Base-by-base conservation (phyloP, 2,113 vertebrate genomes). In the Trematomus loennbergii region DNA sequence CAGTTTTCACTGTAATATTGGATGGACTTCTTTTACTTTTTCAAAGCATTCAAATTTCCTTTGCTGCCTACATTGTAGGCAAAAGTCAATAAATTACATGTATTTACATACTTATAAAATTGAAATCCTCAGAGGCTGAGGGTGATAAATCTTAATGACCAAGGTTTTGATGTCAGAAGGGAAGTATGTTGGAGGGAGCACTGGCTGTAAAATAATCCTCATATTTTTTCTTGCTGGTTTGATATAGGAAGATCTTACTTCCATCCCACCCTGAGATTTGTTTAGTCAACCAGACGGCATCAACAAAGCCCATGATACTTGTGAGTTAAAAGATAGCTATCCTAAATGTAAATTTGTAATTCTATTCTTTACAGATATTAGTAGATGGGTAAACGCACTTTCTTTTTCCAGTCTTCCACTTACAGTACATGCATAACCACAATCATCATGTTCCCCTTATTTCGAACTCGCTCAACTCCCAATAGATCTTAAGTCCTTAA, bases 61-160 rank as follows among this genome's bases (percentile, higher is more conserved):
- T 91, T 83, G 61, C 79, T 92, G 82, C 91, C 93, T 93, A 93
- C 92, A 93, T 46, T 94, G 92, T 92, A 93, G 93, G 82, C 91
- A 89, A 85, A 68, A 89, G 83, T 92, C 80, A 91, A 93, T 93
- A 92, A 89, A 91, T 90, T 90, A 91, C 55, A 87, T 85, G 78
- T 90, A 93, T 93, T 92, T 90, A 93, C 92, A 93, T 62, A 20
- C 36, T 81, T 92, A 87, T 83, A 20, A 83, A 79, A 80, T 84
- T 82, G 54, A 92, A 89, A 87, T 82, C 67, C 86, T 87, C 84
- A 55, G 48, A 88, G 48, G 66, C 50, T 82, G 75, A 88, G 72
- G 77, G 43, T 55, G 48, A 79, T 80, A 59, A 70, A 82, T 80
- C 58, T 91, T 18, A 68, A 57, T 83, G 62, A 85, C 50, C 55